Evolutionary conservation across 1,140 invertebrate genomes (phyloP).

Genomic region (Gyrodactylus salaris): DNA sequence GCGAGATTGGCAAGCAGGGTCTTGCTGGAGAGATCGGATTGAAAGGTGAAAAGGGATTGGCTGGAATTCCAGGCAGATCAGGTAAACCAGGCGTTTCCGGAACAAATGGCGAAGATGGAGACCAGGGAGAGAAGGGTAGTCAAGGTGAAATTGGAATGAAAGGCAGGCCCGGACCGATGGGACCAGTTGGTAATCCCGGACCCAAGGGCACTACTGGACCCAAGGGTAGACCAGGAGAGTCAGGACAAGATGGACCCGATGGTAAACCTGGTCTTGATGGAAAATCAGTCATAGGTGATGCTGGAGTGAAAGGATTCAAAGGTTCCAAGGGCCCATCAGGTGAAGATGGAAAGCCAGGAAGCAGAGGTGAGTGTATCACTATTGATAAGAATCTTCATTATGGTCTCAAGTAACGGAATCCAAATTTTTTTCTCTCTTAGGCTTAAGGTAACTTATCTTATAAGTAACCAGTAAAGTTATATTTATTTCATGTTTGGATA

Average conservation of each 20-base stretch:
- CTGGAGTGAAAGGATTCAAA: neutral
- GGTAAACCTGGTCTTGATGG: slow-evolving; percentile 4
- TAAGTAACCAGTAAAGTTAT: too few species aligned
- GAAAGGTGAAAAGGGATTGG: neutral
- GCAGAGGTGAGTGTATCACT: neutral
- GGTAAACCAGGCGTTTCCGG: neutral
- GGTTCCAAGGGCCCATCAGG: neutral
- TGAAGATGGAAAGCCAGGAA: too few species aligned
- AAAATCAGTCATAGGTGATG: neutral
- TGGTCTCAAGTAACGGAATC: too few species aligned
- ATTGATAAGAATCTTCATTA: neutral
- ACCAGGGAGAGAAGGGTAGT: neutral
- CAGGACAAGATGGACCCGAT: slow-evolving; percentile 1
- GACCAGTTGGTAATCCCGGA: slow-evolving; percentile 7
- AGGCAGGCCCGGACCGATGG: neutral
- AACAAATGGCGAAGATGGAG: neutral
- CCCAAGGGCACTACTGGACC: neutral
- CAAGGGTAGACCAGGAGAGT: slow-evolving; percentile 2
- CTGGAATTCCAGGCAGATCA: neutral
- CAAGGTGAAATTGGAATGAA: neutral
- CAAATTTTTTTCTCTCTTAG: too few species aligned
- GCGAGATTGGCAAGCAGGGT: neutral
- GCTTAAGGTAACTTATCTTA: too few species aligned
- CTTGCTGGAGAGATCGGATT: neutral
- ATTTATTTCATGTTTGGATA: too few species aligned